Base-by-base conservation (phyloP, 1,140 invertebrate species). In the Euwallacea similis region DNA sequence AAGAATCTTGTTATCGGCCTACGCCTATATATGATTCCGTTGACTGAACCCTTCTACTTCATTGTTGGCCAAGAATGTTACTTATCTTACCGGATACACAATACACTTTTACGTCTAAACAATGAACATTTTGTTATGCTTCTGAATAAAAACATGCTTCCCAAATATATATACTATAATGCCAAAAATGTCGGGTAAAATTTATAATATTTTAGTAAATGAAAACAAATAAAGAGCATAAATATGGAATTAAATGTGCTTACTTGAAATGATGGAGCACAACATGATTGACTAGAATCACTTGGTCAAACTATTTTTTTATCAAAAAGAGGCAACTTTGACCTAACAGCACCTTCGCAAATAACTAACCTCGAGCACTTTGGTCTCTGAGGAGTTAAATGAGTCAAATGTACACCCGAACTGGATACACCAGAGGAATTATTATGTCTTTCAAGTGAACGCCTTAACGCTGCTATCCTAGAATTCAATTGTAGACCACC, bases 261-360 rank as follows among this genome's bases (percentile, higher is more conserved):
- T 13, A 50, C 46, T 50, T 50, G 9, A 50, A 50, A 50, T 50
- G 46, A 50, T 50, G 9, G 9, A 50, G 13, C 9, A 50, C 6
- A 50, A 50, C 9, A 11, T 50, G 46, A 50, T 50, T 13, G 13
- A 50, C 9, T 50, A 10, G 13, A 50, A 13, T 50, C 21, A 33
- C 21, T 33, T 33, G 21, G 21, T 33, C 21, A 61, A 61, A 43
- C n/a, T 50, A 84, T 86, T 82, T 91, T 91, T 77, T 91, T 92
- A 81, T 94, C 92, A 79, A 94, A 94, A n/a, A 93, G 86, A 53
- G 89, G 90, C 75, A 94, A 83, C 82, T 94, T 94, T 54, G 91
- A 93, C 74, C 87, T 85, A 42, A 94, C 92, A 11, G 91, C 91
- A 61, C 92, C 92, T 78, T 93, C 92, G 79, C 92, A 94, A 73